These are phyloP conservation scores for Gymnorhina tibicen DNA, from an alignment of 2,113 vertebrate genomes.

Conservation along the genomic window DNA sequence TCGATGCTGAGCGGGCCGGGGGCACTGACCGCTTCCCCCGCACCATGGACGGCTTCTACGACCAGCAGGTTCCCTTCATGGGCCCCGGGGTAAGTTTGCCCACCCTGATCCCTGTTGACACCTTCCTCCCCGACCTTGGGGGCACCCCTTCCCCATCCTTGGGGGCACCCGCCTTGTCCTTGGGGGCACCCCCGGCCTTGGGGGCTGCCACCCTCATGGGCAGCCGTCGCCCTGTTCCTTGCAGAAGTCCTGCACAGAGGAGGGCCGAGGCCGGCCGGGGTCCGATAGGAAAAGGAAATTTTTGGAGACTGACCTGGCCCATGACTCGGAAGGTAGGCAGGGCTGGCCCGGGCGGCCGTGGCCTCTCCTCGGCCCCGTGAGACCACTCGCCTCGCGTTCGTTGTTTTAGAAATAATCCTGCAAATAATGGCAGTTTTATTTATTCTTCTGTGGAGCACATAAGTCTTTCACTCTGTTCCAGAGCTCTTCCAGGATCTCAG, in stretches of 20 bases:
- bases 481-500: slow-evolving; percentile 98
- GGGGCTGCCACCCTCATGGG: neutral
- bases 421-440: neutral
- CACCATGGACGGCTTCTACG: slow-evolving; percentile 96
- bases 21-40: slow-evolving; percentile 56
- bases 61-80: slow-evolving; percentile 96
- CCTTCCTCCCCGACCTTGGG: too few species aligned
- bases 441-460: neutral
- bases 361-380: fast-evolving
- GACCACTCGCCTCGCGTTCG: fast-evolving
- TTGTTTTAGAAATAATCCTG: neutral
- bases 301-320: slow-evolving; percentile 90
- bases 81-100: slow-evolving; percentile 84
- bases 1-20: slow-evolving; percentile 75
- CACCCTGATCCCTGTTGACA: neutral
- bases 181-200: neutral
- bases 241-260: slow-evolving; percentile 80
- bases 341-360: neutral
- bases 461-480: slow-evolving; percentile 70
- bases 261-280: slow-evolving; percentile 74
- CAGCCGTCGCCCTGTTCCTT: neutral
- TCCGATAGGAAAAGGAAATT: slow-evolving; percentile 92
- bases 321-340: slow-evolving; percentile 91
- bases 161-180: neutral
- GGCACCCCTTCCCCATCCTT: neutral